Evolutionary conservation across 2,888 invertebrate species (phyloP).

Genomic region (Tipula vernalis): DNA sequence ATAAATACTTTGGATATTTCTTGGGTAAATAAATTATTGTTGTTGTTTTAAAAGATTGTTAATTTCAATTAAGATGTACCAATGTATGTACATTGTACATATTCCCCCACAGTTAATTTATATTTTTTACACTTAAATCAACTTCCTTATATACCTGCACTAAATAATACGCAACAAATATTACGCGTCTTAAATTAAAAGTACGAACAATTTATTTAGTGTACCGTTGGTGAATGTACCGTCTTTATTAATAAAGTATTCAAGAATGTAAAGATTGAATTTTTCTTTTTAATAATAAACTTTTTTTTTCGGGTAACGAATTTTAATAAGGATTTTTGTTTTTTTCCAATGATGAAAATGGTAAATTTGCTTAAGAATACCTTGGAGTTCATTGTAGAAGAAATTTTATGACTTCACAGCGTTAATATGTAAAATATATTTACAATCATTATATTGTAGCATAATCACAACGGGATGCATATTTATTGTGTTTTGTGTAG

Average conservation of each 20-base stretch:
- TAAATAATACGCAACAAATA: neutral
- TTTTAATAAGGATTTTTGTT: too few relatives aligned
- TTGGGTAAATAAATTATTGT: neutral
- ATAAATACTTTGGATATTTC: neutral
- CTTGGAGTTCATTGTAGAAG: too few relatives aligned
- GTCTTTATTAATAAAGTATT: too few relatives aligned
- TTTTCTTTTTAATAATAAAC: too few relatives aligned
- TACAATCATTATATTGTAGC: neutral
- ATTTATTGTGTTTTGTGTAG: neutral
- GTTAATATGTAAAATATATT: neutral
- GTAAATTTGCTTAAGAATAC: too few relatives aligned
- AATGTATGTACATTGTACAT: neutral
- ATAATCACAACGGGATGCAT: neutral
- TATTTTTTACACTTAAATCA: neutral
- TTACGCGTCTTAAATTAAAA: neutral
- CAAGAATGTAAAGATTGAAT: too few relatives aligned
- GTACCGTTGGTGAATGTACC: too few relatives aligned
- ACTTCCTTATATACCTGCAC: neutral
- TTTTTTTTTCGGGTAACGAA: too few relatives aligned
- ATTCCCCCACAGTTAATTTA: neutral
- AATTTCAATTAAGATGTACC: neutral
- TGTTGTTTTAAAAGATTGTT: neutral
- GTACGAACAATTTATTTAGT: neutral
- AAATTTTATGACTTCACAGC: too few relatives aligned
- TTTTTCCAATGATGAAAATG: too few relatives aligned